These are phyloP conservation scores for Trichoplusia ni DNA, from an alignment of 1,140 invertebrate species.

Conservation along the genomic window DNA sequence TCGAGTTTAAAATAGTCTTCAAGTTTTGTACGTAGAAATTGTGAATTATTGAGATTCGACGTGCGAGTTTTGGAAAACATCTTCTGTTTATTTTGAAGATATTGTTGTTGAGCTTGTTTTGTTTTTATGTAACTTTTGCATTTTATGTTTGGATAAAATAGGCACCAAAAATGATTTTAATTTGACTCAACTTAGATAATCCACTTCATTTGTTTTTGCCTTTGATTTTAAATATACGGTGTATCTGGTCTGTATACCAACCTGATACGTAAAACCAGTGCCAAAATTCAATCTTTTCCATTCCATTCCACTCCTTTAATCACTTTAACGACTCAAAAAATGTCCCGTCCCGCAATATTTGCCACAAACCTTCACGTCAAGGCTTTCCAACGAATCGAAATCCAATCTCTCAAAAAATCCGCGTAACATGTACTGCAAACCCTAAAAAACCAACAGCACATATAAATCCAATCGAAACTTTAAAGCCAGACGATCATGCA, in stretches of 20 bases:
- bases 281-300: too few relatives aligned
- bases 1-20: slow-evolving; percentile 17
- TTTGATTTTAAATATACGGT: too few relatives aligned
- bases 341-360: too few relatives aligned
- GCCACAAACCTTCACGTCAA: not conserved
- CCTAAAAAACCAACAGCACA: not conserved
- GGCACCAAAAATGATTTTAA: too few relatives aligned
- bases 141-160: too few relatives aligned
- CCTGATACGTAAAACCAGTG: not conserved
- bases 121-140: too few relatives aligned
- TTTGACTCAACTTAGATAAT: too few relatives aligned
- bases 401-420: not conserved
- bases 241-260: not conserved
- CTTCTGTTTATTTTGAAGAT: not conserved
- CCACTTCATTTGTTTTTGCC: too few relatives aligned
- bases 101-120: not conserved
- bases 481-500: slow-evolving; percentile 24
- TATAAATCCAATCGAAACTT: slow-evolving; percentile 30
- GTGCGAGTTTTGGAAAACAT: not conserved
- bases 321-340: too few relatives aligned
- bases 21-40: not conserved
- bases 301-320: too few relatives aligned
- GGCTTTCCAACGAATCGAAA: not conserved
- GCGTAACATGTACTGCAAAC: too few relatives aligned
- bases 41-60: slow-evolving; percentile 2